These are phyloP conservation scores for Megaceryle maxima DNA, from an alignment of 2,113 vertebrate genomes.

Conservation along the genomic window DNA sequence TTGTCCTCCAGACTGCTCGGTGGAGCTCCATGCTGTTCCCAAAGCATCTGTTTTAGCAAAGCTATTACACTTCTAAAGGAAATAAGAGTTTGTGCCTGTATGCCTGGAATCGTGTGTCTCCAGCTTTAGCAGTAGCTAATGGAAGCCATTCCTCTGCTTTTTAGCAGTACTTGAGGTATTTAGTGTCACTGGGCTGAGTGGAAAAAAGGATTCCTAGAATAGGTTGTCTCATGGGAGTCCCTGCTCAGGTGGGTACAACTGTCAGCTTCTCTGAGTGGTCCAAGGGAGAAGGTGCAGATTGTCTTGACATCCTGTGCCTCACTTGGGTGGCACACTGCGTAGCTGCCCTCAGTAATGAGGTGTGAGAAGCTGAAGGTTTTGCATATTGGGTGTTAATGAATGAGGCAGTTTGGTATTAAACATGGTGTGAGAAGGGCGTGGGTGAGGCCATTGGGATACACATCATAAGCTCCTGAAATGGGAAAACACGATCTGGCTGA, in stretches of 20 bases:
- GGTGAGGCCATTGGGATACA: background rate
- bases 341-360: background rate
- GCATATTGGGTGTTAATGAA: background rate
- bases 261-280: background rate
- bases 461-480: background rate
- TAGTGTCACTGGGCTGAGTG: background rate
- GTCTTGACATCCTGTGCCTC: background rate
- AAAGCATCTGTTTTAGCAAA: background rate
- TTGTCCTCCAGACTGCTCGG: background rate
- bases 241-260: background rate
- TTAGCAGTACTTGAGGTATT: background rate
- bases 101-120: background rate
- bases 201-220: background rate
- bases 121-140: background rate
- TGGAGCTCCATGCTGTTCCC: background rate
- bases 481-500: background rate
- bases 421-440: fast-evolving
- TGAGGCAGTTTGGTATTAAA: background rate
- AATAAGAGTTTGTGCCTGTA: background rate
- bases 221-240: background rate
- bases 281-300: background rate
- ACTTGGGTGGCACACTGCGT: background rate
- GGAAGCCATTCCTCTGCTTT: background rate
- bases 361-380: background rate
- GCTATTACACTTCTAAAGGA: background rate